phyloP scores from a whole-genome alignment of 2,113 vertebrate genomes.

The Chelonoidis abingdonii region DNA sequence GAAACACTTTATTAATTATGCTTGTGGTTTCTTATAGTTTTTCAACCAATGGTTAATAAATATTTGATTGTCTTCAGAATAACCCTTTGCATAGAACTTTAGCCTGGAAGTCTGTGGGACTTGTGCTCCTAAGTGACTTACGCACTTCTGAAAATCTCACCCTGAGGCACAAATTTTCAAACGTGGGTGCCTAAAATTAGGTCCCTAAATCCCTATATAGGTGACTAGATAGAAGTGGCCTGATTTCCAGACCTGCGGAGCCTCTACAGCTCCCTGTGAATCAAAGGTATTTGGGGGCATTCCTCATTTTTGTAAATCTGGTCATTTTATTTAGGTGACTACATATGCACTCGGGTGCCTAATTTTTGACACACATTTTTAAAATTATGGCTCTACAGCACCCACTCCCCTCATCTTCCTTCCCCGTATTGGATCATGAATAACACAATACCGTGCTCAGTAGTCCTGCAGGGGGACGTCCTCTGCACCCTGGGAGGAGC shows the following conservation, averaged over 20 bases:
- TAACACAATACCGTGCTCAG: rapidly evolving
- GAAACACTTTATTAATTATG: neutral
- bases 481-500: neutral
- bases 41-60: neutral
- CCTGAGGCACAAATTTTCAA: neutral
- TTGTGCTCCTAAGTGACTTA: neutral
- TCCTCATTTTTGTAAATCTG: neutral
- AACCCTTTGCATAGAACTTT: neutral
- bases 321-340: neutral
- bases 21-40: neutral
- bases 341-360: rapidly evolving
- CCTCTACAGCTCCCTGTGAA: neutral
- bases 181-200: neutral
- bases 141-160: neutral
- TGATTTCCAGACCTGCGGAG: neutral
- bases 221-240: neutral
- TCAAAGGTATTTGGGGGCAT: neutral
- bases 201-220: neutral
- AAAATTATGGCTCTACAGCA: rapidly evolving
- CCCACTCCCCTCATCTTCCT: neutral
- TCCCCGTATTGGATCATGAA: neutral
- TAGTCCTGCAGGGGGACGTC: neutral
- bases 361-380: rapidly evolving
- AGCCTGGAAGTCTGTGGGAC: neutral
- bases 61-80: neutral